Percentiles rank a stretch among this genome's conserved stretches.
Conservation (phyloP, 2,113 vertebrate genomes). For the Lamprologus ornatipinnis region DNA sequence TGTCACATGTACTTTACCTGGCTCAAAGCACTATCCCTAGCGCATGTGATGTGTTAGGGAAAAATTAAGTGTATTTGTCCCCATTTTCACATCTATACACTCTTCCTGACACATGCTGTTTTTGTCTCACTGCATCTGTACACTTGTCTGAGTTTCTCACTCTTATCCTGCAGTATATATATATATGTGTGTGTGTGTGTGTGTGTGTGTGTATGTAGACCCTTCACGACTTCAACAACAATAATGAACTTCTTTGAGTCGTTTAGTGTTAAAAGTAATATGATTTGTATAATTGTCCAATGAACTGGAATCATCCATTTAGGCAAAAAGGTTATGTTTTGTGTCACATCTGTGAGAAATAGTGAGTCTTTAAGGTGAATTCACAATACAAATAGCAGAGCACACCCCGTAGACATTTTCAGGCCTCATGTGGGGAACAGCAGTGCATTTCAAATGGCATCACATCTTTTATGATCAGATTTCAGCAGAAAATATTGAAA, state of each 20-base stretch:
- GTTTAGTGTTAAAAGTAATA: background rate
- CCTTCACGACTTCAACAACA: background rate
- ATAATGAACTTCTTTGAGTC: background rate
- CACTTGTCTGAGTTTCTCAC: background rate
- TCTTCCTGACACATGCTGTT: conserved; percentile 17
- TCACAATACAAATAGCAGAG: background rate
- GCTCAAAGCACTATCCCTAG: background rate
- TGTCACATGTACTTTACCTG: conserved; percentile 33
- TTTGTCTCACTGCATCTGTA: background rate
- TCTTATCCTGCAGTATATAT: background rate
- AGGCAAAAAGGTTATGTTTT: background rate
- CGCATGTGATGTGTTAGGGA: background rate
- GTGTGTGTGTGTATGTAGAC: background rate
- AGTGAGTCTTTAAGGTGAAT: background rate
- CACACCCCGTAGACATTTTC: background rate
- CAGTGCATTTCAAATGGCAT: background rate
- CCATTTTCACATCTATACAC: conserved; percentile 17
- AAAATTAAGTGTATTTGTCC: conserved; percentile 40
- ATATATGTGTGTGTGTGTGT: rapidly evolving
- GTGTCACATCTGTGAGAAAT: background rate
- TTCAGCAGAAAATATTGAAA: background rate
- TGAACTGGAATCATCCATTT: background rate
- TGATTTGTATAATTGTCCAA: background rate
- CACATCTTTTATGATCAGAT: background rate
- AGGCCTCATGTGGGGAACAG: background rate